A percentile compares a stretch with the other conserved stretches of the same genome.
Evolutionary conservation across 1,140 invertebrate genomes (phyloP).

Genomic region (Drosophila elegans): DNA sequence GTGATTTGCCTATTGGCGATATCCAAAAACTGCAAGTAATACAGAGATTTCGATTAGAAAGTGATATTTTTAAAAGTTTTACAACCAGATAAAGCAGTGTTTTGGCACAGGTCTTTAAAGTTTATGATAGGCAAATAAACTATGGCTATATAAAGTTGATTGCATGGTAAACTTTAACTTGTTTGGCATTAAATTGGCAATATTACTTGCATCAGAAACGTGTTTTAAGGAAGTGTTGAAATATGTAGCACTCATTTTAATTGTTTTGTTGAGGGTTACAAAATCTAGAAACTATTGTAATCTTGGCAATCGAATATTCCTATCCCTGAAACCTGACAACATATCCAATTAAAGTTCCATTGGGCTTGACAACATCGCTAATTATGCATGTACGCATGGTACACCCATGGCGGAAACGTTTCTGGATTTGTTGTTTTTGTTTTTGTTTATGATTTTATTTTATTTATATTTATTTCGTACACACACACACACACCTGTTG

Average conservation of each 20-base stretch:
- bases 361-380: slow-evolving; percentile 21
- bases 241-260: no score
- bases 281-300: background rate
- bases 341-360: slow-evolving; percentile 20
- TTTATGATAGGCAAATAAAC: background rate
- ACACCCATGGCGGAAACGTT: slow-evolving; percentile 43
- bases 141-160: background rate
- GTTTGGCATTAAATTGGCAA: no score
- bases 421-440: slow-evolving; percentile 6
- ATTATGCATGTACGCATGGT: slow-evolving; percentile 17
- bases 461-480: slow-evolving; percentile 37
- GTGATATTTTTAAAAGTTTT: background rate
- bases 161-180: background rate
- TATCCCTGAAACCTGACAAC: slow-evolving; percentile 2
- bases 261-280: no score
- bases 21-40: slow-evolving; percentile 90
- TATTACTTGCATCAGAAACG: background rate
- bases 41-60: slow-evolving; percentile 45
- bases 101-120: background rate
- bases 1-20: slow-evolving; percentile 89
- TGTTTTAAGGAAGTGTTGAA: background rate
- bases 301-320: background rate
- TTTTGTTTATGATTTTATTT: slow-evolving; percentile 24
- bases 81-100: background rate
- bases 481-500: slow-evolving; percentile 45